These are phyloP conservation scores for Peromyscus aztecus DNA, from an alignment of 2,797 vertebrate genomes.

Conservation along the genomic window DNA sequence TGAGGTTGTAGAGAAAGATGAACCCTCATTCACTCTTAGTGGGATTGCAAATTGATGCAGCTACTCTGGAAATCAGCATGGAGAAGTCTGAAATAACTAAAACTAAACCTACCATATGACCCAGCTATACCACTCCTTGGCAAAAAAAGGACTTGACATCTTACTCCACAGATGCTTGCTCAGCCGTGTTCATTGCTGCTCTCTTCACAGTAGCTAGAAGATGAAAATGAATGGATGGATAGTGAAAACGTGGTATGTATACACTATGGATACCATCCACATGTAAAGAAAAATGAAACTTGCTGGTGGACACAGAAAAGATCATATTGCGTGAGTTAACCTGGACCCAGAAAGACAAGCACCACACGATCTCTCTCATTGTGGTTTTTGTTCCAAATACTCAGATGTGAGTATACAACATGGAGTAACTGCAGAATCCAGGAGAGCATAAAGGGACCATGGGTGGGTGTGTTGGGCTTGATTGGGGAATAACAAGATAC, in stretches of 20 bases:
- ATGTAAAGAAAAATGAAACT: neutral
- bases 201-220: neutral
- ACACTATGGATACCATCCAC: neutral
- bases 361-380: neutral
- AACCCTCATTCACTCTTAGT: neutral
- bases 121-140: neutral
- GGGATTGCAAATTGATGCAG: neutral
- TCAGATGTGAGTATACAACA: neutral
- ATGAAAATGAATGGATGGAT: neutral
- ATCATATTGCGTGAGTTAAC: neutral
- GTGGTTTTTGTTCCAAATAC: neutral
- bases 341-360: neutral
- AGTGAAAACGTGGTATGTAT: neutral
- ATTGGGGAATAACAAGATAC: too few relatives aligned
- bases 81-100: neutral
- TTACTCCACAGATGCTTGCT: neutral
- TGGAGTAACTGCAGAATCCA: neutral
- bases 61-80: neutral
- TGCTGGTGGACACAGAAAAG: neutral
- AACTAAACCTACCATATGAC: neutral
- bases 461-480: too few relatives aligned
- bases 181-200: neutral
- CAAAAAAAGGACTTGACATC: neutral
- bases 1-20: neutral
- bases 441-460: too few relatives aligned